phyloP scores from a whole-genome alignment of 2,888 invertebrate species.

The Drosophila conformis region DNA sequence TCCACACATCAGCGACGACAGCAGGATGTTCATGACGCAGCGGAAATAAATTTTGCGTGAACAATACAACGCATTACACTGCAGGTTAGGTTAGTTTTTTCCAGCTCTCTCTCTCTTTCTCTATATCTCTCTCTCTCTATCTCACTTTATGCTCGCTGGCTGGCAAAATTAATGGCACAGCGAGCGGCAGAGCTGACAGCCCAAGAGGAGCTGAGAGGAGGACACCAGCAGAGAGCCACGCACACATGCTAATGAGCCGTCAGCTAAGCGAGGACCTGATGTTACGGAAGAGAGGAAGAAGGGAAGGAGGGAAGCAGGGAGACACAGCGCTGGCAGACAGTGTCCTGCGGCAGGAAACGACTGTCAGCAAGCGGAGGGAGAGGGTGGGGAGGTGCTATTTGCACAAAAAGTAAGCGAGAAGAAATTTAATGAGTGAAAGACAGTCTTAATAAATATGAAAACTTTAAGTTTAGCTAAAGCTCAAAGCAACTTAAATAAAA shows the following conservation, averaged over 20 bases:
- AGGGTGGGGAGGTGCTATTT: neutral
- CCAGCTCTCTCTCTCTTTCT: neutral
- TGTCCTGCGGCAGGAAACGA: constrained; percentile 61
- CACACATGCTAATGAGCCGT: constrained; percentile 74
- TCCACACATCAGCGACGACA: constrained; percentile 67
- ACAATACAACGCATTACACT: constrained; percentile 79
- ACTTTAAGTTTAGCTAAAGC: neutral
- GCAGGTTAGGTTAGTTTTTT: constrained; percentile 73
- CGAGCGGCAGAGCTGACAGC: constrained; percentile 62
- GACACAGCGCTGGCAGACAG: constrained; percentile 9
- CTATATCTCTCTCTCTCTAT: neutral
- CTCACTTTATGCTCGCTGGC: neutral
- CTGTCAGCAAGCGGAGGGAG: constrained; percentile 53
- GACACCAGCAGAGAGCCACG: constrained; percentile 5
- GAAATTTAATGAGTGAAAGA: neutral
- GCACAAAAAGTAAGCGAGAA: neutral
- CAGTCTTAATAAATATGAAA: neutral
- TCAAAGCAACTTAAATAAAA: neutral
- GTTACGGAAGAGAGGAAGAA: neutral
- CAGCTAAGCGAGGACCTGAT: constrained; percentile 39
- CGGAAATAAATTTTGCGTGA: constrained; percentile 81
- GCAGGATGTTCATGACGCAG: constrained; percentile 77
- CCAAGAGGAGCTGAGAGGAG: neutral
- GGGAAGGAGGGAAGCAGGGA: neutral
- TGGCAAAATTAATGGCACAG: constrained; percentile 66